Evolutionary conservation across 1,140 invertebrate genomes (phyloP), one percentile per base, ranked within the genome.

Genomic region (Palaemon carinicauda): DNA sequence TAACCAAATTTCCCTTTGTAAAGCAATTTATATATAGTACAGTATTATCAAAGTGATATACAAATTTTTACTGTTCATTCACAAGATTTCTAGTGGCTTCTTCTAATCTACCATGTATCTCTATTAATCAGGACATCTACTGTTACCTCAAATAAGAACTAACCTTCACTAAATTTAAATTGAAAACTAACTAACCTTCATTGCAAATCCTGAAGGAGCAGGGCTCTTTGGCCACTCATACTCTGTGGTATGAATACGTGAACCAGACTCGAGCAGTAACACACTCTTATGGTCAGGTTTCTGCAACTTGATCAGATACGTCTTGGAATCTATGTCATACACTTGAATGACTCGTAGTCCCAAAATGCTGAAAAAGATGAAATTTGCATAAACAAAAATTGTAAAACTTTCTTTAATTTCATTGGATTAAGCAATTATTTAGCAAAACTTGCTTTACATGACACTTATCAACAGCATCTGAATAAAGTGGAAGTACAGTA

Each of bases 161-260:
- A 41, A 19, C 4, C 7, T 27, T 17, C 12, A 19, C 19, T 14
- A 52, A 27, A 27, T n/a, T n/a, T n/a, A n/a, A n/a, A n/a, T 1
- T 24, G 21, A 24, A 21, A 78, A 21, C 75, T 53, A 88, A n/a
- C 31, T 87, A 91, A 96, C 96, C 94, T 99, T 99, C 98, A 99
- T 99, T 82, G 96, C 96, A 91, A 99, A 99, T 1, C 97, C 97
- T 31, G 93, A 94, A 9, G 94, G 94, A 60, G 93, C 91, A 27
- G 91, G 94, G 94, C 98, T 98, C 93, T 99, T 99, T 0, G 98
- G 98, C 98, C 98, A 99, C 91, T 99, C 98, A 93, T 97, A 99
- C 29, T 94, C 95, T 21, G 99, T 99, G 77, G 95, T 95, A 91
- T 99, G 98, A 88, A 99, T 95, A 79, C 98, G 93, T 84, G 95